Conservation (phyloP, 2,113 vertebrate genomes). For the Amphiprion ocellaris region DNA sequence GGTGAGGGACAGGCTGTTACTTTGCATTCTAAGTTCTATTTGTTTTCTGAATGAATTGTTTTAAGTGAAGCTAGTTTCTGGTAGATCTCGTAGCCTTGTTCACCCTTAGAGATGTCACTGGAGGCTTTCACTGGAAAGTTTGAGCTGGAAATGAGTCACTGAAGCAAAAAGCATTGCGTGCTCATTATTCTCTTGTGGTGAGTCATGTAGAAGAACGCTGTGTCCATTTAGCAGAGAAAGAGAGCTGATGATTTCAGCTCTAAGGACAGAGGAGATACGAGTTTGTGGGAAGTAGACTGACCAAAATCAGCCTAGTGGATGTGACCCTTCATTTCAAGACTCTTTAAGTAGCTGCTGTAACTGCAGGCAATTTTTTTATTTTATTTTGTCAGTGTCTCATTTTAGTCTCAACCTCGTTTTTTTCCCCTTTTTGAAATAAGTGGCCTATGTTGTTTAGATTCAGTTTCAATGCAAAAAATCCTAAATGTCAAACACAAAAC, state of each 20-base stretch:
- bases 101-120: slow-evolving; percentile 45
- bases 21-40: slow-evolving; percentile 34
- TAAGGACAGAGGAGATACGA: slow-evolving; percentile 1
- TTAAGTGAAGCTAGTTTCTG: slow-evolving; percentile 41
- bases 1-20: slow-evolving; percentile 56
- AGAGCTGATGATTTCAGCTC: slow-evolving; percentile 25
- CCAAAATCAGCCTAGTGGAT: slow-evolving; percentile 50
- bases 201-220: slow-evolving; percentile 23
- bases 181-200: slow-evolving; percentile 48
- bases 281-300: slow-evolving; percentile 32
- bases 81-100: slow-evolving; percentile 54
- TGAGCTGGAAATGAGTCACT: slow-evolving; percentile 45
- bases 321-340: slow-evolving; percentile 37
- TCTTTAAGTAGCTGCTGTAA: slow-evolving; percentile 49
- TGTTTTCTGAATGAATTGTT: slow-evolving; percentile 38
- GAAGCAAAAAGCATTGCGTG: slow-evolving; percentile 38
- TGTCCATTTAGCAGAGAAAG: slow-evolving; percentile 43
- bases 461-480: slow-evolving; percentile 64
- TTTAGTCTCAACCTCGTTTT: slow-evolving; percentile 36
- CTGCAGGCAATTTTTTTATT: slow-evolving; percentile 30
- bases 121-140: slow-evolving; percentile 40
- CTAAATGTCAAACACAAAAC: slow-evolving; percentile 73
- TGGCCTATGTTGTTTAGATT: slow-evolving; percentile 64
- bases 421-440: slow-evolving; percentile 46
- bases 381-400: slow-evolving; percentile 47